phyloP scores from a whole-genome alignment of 2,113 vertebrate genomes.

The Albula glossodonta region DNA sequence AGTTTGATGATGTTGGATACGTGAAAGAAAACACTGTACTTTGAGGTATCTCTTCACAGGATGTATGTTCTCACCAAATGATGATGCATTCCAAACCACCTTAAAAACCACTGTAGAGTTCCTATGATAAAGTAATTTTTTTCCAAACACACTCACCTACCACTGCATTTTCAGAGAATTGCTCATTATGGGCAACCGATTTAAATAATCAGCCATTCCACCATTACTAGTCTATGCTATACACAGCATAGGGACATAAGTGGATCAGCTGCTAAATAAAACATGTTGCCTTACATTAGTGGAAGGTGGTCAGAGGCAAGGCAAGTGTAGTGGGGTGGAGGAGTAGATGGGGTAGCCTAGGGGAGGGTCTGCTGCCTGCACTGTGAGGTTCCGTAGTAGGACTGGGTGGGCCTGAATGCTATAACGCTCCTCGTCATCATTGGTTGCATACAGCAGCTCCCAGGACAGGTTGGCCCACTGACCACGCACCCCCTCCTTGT shows the following conservation, averaged over 20 bases:
- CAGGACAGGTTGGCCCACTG: slow-evolving; percentile 99
- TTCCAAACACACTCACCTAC: not conserved
- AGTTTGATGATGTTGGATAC: not conserved
- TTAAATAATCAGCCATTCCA: not conserved
- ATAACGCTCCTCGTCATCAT: slow-evolving; percentile 95
- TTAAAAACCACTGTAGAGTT: not conserved
- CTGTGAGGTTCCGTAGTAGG: slow-evolving; percentile 88
- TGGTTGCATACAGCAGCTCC: slow-evolving; percentile 96
- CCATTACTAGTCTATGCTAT: not conserved
- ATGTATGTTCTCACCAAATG: not conserved
- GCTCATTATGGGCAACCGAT: not conserved
- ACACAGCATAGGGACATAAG: not conserved
- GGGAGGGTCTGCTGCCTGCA: slow-evolving; percentile 92
- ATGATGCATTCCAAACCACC: not conserved
- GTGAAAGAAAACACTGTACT: not conserved
- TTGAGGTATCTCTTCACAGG: not conserved
- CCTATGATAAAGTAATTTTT: not conserved
- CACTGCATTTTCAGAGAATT: not conserved
- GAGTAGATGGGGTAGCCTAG: slow-evolving; percentile 95
- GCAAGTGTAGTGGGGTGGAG: slow-evolving; percentile 82
- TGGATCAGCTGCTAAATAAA: not conserved
- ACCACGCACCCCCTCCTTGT: slow-evolving; percentile 85
- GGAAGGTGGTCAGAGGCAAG: slow-evolving; percentile 71
- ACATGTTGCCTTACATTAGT: not conserved
- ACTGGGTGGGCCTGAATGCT: slow-evolving; percentile 95